phyloP scores from a whole-genome alignment of 2,797 vertebrate species.

The Coilia nasus region DNA sequence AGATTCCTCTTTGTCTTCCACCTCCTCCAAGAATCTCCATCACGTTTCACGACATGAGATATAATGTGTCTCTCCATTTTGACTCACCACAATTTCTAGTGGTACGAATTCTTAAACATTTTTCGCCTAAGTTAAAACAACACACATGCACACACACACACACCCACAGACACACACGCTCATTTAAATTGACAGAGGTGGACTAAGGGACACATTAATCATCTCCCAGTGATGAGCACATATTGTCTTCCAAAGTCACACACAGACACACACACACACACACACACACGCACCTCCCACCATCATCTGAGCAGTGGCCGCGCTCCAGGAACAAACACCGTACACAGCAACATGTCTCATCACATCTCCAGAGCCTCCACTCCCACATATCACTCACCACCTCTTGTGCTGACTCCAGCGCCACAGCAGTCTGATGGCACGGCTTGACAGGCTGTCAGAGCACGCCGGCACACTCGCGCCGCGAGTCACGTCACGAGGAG shows the following conservation, averaged over 20 bases:
- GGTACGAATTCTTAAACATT: too few relatives aligned
- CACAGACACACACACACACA: too few relatives aligned
- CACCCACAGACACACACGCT: background rate
- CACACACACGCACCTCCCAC: too few relatives aligned
- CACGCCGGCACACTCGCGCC: background rate
- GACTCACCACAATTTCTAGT: too few relatives aligned
- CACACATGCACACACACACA: background rate
- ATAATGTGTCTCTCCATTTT: background rate
- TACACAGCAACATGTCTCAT: background rate
- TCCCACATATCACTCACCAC: background rate
- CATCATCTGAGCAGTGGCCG: too few relatives aligned
- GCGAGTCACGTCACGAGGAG: too few relatives aligned
- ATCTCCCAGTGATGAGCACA: background rate
- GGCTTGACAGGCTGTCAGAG: too few relatives aligned
- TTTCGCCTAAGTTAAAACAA: too few relatives aligned
- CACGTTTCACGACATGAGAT: background rate
- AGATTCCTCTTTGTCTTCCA: background rate
- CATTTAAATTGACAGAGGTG: background rate
- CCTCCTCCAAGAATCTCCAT: background rate
- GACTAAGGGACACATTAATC: background rate
- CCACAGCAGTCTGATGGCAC: too few relatives aligned
- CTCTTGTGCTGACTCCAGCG: too few relatives aligned
- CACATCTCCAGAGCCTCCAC: background rate
- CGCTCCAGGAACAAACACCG: background rate
- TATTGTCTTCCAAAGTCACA: background rate